These are phyloP conservation scores for Fundulus diaphanus DNA, from an alignment of 2,797 vertebrate species.

Conservation along the genomic window DNA sequence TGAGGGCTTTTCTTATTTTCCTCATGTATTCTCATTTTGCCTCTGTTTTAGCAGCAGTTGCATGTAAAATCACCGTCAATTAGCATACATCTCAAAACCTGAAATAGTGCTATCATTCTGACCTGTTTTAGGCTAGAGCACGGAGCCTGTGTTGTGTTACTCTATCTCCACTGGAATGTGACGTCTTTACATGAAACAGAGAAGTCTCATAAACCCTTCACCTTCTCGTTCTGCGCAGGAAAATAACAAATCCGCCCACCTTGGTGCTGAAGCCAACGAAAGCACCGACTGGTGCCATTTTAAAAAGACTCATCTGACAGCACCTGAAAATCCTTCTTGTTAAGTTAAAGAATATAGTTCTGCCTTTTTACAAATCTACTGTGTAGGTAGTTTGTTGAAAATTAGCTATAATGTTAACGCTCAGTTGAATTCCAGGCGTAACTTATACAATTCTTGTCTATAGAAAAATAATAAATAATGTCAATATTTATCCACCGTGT, in stretches of 20 bases:
- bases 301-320: constrained; percentile 13
- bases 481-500: background rate
- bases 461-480: background rate
- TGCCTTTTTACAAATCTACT: background rate
- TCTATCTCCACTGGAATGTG: constrained; percentile 50
- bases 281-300: constrained; percentile 44
- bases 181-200: constrained; percentile 37
- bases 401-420: background rate
- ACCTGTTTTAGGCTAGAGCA: background rate
- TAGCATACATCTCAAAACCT: background rate
- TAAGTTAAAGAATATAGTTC: background rate
- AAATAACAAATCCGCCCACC: constrained; percentile 50
- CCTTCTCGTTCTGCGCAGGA: constrained; percentile 39
- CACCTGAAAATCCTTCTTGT: constrained; percentile 2
- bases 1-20: background rate
- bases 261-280: constrained; percentile 49
- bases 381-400: background rate
- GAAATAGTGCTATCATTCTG: constrained; percentile 4
- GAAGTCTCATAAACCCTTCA: constrained; percentile 57
- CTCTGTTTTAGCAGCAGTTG: background rate
- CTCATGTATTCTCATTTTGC: background rate
- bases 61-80: background rate
- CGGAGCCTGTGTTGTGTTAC: constrained; percentile 20
- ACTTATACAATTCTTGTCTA: no score
- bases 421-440: background rate